Conservation (phyloP, 92 coral and sea anemone genomes). For the Siderastrea radians region DNA sequence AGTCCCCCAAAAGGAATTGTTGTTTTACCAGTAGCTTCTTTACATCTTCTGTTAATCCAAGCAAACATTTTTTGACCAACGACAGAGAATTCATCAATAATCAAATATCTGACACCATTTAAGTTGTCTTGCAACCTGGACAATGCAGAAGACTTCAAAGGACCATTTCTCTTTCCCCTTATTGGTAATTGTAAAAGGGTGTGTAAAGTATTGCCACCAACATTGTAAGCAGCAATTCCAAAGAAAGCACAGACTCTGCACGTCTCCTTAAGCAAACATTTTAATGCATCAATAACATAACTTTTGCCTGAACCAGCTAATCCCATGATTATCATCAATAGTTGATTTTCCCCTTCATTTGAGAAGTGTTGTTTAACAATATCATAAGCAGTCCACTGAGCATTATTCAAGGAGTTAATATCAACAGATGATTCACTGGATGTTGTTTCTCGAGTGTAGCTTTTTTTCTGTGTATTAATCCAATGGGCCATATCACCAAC, state of each 20-base stretch:
- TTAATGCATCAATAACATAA: constrained; percentile 56
- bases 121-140: constrained; percentile 40
- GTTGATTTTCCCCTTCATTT: not conserved
- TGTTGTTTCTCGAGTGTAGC: not conserved
- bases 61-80: constrained; percentile 63
- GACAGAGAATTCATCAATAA: constrained; percentile 68
- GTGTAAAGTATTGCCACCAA: constrained; percentile 42
- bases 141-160: constrained; percentile 28
- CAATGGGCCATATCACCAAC: constrained; percentile 63
- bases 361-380: constrained; percentile 23
- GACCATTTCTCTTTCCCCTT: constrained; percentile 27
- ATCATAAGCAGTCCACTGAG: constrained; percentile 51
- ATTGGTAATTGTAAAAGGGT: constrained; percentile 52
- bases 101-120: constrained; percentile 35
- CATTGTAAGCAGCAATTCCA: constrained; percentile 57
- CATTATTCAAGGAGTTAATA: constrained; percentile 10
- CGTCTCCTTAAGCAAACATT: not conserved
- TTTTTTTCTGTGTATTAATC: constrained; percentile 29
- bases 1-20: constrained; percentile 67
- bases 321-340: constrained; percentile 49
- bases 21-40: constrained; percentile 58
- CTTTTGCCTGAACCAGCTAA: constrained; percentile 67
- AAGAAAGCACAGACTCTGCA: constrained; percentile 59
- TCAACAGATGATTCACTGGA: not conserved
- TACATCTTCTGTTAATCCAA: constrained; percentile 57